These are phyloP conservation scores for Ochlodes sylvanus DNA, from an alignment of 2,888 invertebrate genomes.

Conservation along the genomic window DNA sequence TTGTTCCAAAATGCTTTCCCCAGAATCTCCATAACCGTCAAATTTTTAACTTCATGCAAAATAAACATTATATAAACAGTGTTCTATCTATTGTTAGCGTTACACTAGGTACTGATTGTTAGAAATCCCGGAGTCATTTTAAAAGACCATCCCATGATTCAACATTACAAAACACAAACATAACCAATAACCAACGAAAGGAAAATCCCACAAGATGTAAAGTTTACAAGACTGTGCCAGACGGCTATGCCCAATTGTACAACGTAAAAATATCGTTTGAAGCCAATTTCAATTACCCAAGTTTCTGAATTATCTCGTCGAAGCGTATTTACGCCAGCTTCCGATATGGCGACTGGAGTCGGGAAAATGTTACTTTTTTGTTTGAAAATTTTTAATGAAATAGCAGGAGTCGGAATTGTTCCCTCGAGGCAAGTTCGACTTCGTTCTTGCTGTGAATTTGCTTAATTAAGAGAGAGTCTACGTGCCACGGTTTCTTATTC, in stretches of 20 bases:
- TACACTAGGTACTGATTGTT: no score
- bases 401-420: constrained; percentile 45
- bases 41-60: no score
- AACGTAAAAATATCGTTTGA: not conserved
- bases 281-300: constrained; percentile 19
- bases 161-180: no score
- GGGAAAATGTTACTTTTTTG: constrained; percentile 34
- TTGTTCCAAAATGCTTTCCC: no score
- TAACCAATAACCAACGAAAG: no score
- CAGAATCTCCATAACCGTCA: no score
- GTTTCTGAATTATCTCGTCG: constrained; percentile 31
- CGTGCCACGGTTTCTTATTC: constrained; percentile 46
- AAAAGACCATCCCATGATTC: no score
- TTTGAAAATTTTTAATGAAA: constrained; percentile 37
- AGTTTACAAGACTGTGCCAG: not conserved
- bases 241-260: not conserved
- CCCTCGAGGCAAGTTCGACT: constrained; percentile 46
- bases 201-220: no score
- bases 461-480: constrained; percentile 50
- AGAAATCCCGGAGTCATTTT: no score
- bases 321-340: constrained; percentile 30
- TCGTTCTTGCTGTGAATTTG: constrained; percentile 48
- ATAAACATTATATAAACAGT: no score
- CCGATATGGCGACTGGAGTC: constrained; percentile 22
- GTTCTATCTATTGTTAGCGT: no score